Base-by-base conservation (phyloP, 2,888 invertebrate species). In the Chymomyza amoena region DNA sequence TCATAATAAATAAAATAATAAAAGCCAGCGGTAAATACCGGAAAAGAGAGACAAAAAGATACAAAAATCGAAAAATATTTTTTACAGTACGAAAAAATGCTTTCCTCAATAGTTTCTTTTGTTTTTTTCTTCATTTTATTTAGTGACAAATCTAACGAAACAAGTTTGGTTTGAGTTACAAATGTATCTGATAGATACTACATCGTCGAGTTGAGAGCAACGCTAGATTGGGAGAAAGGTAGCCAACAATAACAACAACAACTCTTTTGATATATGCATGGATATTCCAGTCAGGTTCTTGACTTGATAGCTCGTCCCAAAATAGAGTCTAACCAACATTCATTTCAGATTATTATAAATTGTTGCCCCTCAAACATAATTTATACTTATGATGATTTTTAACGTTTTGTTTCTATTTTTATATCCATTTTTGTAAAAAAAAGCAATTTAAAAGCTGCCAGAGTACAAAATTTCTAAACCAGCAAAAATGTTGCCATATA, bases 101-200 rank as follows among this genome's bases (percentile, higher is more conserved):
- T 32, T 77, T 63, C 16, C 54, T 61, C 16, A 13, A 15, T 69
- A 62, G 13, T 61, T 18, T 59, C 7, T 60, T 65, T 13, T 56
- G 52, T 20, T 68, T 63, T 69, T 36, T 39, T 61, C 4, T 39
- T 70, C 67, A 69, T 77, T 75, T 73, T 73, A 76, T 78, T 70
- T 51, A 28, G 45, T 28, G 54, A 20, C 64, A 15, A 59, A 28
- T 25, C 45, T 59, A 61, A 18, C 39, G 68, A 72, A 72, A 69
- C 60, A 70, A 70, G 61, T 72, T 71, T 69, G 6, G 32, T 7
- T 7, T 7, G 32, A 9, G 9, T 32, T 32, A 32, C 7, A 32
- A 1, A 7, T 7, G 6, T 32, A 5, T 32, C 1, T 32, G 32
- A 32, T 4, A 3, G 5, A 2, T 32, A 32, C 32, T 32, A 7